phyloP scores from a whole-genome alignment of 2,797 vertebrate genomes.

The Otus scops region DNA sequence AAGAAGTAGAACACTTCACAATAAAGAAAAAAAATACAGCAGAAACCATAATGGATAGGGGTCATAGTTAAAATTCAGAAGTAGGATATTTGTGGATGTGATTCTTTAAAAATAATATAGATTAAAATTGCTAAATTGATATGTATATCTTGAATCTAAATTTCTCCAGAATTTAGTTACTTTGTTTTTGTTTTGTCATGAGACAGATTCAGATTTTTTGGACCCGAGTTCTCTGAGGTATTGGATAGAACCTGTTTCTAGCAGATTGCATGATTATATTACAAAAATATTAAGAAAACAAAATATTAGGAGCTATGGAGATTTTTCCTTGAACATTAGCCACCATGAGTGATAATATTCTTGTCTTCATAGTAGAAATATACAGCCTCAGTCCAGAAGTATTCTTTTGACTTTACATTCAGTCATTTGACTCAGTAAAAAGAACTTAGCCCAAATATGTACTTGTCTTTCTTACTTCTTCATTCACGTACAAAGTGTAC shows the following conservation, averaged over 20 bases:
- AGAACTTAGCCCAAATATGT: neutral
- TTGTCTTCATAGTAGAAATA: neutral
- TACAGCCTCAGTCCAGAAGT: neutral
- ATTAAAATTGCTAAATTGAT: neutral
- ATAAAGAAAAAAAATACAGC: neutral
- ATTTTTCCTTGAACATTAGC: neutral
- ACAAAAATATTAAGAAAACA: neutral
- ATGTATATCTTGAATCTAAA: neutral
- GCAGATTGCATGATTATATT: neutral
- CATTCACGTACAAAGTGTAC: neutral
- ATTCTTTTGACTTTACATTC: neutral
- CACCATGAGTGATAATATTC: neutral
- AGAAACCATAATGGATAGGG: neutral
- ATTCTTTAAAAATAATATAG: neutral
- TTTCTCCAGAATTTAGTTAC: neutral
- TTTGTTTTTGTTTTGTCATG: neutral
- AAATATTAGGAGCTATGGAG: neutral
- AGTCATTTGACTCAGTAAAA: neutral
- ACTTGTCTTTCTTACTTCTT: neutral
- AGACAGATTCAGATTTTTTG: neutral
- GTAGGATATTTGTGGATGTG: neutral
- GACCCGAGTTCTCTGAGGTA: neutral
- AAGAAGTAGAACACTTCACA: neutral
- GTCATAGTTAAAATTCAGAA: neutral
- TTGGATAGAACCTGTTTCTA: neutral